These are phyloP conservation scores for Leucoma salicis DNA, from an alignment of 2,888 invertebrate species.

Conservation along the genomic window DNA sequence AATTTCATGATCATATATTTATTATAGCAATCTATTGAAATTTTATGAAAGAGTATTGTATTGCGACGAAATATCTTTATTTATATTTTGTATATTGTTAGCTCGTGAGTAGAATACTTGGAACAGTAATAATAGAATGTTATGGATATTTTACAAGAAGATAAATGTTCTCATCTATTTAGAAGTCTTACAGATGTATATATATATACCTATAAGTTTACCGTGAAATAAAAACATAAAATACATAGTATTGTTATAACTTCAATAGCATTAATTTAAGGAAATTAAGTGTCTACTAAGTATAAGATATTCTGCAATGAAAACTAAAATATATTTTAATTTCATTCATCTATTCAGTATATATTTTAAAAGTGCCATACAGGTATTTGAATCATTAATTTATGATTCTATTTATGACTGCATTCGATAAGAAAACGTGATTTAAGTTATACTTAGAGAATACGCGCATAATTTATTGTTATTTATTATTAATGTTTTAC, in stretches of 20 bases:
- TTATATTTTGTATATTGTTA: slow-evolving; percentile 24
- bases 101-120: slow-evolving; percentile 19
- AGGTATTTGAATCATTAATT: slow-evolving; percentile 50
- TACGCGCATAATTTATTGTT: slow-evolving; percentile 38
- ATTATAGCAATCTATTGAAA: too few relatives aligned
- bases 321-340: neutral
- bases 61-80: slow-evolving; percentile 33
- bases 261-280: too few relatives aligned
- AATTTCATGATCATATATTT: slow-evolving; percentile 44
- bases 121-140: too few relatives aligned
- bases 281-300: too few relatives aligned
- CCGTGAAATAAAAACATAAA: too few relatives aligned
- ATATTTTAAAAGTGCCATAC: slow-evolving; percentile 42
- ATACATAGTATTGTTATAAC: too few relatives aligned
- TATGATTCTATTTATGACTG: slow-evolving; percentile 42
- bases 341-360: slow-evolving; percentile 37
- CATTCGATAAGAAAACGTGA: slow-evolving; percentile 46
- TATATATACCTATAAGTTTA: too few relatives aligned
- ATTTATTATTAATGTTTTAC: slow-evolving; percentile 37
- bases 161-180: too few relatives aligned
- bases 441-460: slow-evolving; percentile 43
- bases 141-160: too few relatives aligned
- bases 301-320: too few relatives aligned
- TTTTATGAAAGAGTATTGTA: too few relatives aligned
- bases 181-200: too few relatives aligned